Evolutionary conservation across 2,888 invertebrate species (phyloP), one percentile per base, ranked within the genome.

Genomic region (Cataglyphis livida): DNA sequence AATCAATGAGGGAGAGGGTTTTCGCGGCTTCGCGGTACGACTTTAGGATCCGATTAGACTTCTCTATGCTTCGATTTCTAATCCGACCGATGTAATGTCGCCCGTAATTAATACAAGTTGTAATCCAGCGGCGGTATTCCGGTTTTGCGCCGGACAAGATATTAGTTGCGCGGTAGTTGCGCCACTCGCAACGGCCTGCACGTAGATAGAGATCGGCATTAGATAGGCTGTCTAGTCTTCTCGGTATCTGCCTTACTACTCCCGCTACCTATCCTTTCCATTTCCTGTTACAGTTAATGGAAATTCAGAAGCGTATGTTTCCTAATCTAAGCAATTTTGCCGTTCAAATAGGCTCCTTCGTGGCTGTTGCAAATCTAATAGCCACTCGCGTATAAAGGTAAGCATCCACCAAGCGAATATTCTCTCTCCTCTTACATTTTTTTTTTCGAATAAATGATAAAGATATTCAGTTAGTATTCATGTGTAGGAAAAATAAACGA

Each of bases 91-190:
- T 90, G 90, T 93, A 91, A 94, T 94, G 94, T 94, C 93, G 92
- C 90, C 90, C 92, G 93, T 94, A 94, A 94, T 94, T 94, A 94
- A 94, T 94, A 94, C 94, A 94, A 94, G 92, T 93, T 93, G 93
- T 92, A 93, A 93, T 93, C 92, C 93, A 89, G 3, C 88, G 89
- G 89, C 90, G 82, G 91, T 90, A 94, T 94, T 94, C 94, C 93
- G 94, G 94, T 94, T 94, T 94, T 93, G 92, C 92, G 88, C 91
- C 91, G 92, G 93, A 93, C 93, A 93, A 93, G 93, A 93, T 94
- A 94, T 94, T 94, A 93, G 93, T 93, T 92, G 90, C 85, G 90
- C 90, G 85, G 92, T 88, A 91, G 91, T 91, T 89, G 89, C 90
- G 83, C 86, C 83, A 88, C 90, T 91, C 87, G 87, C 90, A 84